Percentiles rank a stretch among this genome's conserved stretches.
These are phyloP conservation scores for Callionymus lyra DNA, from an alignment of 2,113 vertebrate species.

Conservation along the genomic window DNA sequence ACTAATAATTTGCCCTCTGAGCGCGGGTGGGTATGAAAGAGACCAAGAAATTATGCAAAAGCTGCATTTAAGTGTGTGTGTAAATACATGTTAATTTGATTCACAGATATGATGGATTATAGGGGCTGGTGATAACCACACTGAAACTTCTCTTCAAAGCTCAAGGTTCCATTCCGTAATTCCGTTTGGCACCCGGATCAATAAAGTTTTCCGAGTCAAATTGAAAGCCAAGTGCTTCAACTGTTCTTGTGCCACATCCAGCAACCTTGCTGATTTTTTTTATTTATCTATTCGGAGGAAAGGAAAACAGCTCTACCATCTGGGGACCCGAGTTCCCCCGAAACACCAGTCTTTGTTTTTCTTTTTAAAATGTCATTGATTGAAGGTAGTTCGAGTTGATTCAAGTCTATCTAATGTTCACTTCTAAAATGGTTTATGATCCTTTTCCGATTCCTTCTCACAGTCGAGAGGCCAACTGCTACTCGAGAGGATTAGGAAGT, in stretches of 20 bases:
- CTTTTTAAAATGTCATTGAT: slow-evolving; percentile 16
- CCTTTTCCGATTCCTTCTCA: too few relatives aligned
- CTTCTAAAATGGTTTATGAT: slow-evolving; percentile 8
- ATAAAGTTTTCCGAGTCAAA: slow-evolving; percentile 46
- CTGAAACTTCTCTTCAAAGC: slow-evolving; percentile 56
- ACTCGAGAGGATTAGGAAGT: too few relatives aligned
- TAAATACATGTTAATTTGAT: slow-evolving; percentile 60
- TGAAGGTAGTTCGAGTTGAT: slow-evolving; percentile 26
- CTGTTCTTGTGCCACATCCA: slow-evolving; percentile 29
- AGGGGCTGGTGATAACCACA: slow-evolving; percentile 52
- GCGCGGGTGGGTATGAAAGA: slow-evolving; percentile 12
- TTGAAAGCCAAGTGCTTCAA: slow-evolving; percentile 37
- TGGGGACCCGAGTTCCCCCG: not conserved
- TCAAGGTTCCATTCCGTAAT: slow-evolving; percentile 36
- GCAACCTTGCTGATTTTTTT: slow-evolving; percentile 18
- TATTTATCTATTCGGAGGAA: slow-evolving; percentile 2
- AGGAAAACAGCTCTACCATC: slow-evolving; percentile 18
- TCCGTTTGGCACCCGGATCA: slow-evolving; percentile 53
- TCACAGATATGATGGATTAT: slow-evolving; percentile 64
- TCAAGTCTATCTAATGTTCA: slow-evolving; percentile 19
- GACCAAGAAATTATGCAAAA: slow-evolving; percentile 30
- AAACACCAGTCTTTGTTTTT: slow-evolving; percentile 11
- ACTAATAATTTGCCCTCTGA: slow-evolving; percentile 56
- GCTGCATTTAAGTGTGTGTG: slow-evolving; percentile 27
- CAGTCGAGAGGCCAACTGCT: too few relatives aligned